Conservation (phyloP, 2,113 vertebrate genomes). For the Anser cygnoides region DNA sequence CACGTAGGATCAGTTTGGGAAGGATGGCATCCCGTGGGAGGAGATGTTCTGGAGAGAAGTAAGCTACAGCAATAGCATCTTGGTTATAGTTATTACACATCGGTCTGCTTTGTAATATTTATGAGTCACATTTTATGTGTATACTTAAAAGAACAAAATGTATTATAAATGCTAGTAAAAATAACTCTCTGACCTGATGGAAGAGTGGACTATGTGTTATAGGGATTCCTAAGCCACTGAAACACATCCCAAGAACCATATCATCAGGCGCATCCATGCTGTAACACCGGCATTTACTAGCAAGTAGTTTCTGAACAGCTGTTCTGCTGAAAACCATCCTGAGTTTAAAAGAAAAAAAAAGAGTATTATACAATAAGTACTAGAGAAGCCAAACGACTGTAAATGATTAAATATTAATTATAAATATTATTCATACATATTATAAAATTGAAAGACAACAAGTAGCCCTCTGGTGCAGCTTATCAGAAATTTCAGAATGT, state of each 20-base stretch:
- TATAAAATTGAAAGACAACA: background rate
- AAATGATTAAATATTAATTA: background rate
- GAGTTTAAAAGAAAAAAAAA: conserved; percentile 4
- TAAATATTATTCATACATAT: background rate
- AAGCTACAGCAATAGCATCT: background rate
- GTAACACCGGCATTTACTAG: conserved; percentile 92
- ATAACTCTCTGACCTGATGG: conserved; percentile 85
- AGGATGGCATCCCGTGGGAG: too few relatives aligned
- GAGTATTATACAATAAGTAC: background rate
- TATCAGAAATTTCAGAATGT: background rate
- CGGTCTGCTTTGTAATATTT: rapidly evolving
- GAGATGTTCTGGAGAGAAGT: background rate
- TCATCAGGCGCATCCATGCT: conserved; percentile 93
- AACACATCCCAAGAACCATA: conserved; percentile 98
- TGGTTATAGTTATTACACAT: background rate
- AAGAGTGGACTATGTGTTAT: conserved; percentile 94
- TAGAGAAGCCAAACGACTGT: background rate
- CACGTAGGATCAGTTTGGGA: too few relatives aligned
- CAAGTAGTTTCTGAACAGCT: conserved; percentile 84
- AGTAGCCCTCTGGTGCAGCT: background rate
- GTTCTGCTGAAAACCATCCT: conserved; percentile 96
- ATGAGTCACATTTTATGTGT: background rate
- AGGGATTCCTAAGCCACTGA: conserved; percentile 89
- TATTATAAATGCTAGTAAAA: background rate
- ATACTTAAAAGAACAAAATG: background rate